Evolutionary conservation across 2,797 vertebrate species (phyloP), one percentile per base, ranked within the genome.

Genomic region (Xiphorhynchus erythropygius): DNA sequence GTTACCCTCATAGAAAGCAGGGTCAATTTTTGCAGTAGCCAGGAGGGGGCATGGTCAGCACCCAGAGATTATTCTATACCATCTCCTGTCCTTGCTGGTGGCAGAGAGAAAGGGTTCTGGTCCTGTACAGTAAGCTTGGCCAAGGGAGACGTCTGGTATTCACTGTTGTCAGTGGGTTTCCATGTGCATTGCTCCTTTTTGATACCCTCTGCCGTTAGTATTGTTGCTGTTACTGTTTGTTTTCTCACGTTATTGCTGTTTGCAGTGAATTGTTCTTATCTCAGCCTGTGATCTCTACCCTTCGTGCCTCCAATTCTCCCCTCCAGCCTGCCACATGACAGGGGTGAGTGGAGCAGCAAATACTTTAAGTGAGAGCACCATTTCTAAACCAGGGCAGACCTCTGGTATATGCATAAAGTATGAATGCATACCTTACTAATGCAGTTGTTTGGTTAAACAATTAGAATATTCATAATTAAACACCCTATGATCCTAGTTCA

Each of bases 31-130:
- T 35, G 55, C 55, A 35, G n/a, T 57, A 17, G 30, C 35, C 25
- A 62, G 22, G 18, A 68, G 28, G 11, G 17, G 21, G 9, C 21
- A 28, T 0, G 0, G 27, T 4, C 42, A 71, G 27, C 47, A 23
- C 19, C 5, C 7, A 5, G 41, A 47, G 33, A 27, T 68, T 62
- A 23, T 49, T 47, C 47, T 75, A 5, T 8, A 25, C 7, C 12
- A 55, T 18, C 22, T 75, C 22, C 23, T 37, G n/a, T 62, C 7
- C 32, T 41, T 13, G 1, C 27, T 2, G 5, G 42, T 25, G 11
- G 22, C 15, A 6, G 14, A 12, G 60, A 46, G 18, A 35, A 39
- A 14, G 11, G 1, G 4, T 13, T 27, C 41, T 6, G 5, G 32
- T 32, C 32, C 47, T 35, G 22, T 19, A 16, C 11, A 23, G 30